Conservation (phyloP, 1,140 invertebrate genomes). For the Lerema accius region DNA sequence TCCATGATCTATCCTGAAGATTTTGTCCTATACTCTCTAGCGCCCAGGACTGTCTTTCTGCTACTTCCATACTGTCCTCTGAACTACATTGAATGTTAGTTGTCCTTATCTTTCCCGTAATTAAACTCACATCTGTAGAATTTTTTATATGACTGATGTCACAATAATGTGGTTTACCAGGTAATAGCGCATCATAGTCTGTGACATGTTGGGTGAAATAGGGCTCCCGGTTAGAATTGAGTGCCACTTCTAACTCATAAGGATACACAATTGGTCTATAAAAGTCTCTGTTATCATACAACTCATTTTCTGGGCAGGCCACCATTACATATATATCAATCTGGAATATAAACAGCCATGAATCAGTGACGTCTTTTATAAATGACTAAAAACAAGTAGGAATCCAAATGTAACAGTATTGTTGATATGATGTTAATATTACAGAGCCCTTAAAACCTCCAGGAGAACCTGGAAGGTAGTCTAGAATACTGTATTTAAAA, state of each 20-base stretch:
- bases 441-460: no score
- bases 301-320: constrained; percentile 93
- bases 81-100: constrained; percentile 52
- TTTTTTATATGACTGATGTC: constrained; percentile 81
- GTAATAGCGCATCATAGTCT: constrained; percentile 90
- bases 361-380: no score
- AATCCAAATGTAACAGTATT: no score
- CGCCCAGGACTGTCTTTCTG: constrained; percentile 72
- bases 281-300: constrained; percentile 93
- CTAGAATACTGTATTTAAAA: no score
- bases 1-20: constrained; percentile 87
- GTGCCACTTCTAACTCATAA: constrained; percentile 95
- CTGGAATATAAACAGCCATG: constrained; percentile 83
- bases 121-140: constrained; percentile 87
- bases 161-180: constrained; percentile 84
- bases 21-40: constrained; percentile 83
- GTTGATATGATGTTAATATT: no score
- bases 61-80: constrained; percentile 55
- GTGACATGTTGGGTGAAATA: constrained; percentile 86
- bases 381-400: no score
- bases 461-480: no score
- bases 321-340: constrained; percentile 96
- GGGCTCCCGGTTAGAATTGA: constrained; percentile 86
- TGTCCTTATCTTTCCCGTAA: constrained; percentile 85
- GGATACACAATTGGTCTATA: constrained; percentile 95